Percentiles rank a stretch among this genome's conserved stretches.
Evolutionary conservation across 2,888 invertebrate genomes (phyloP).

Genomic region (Dermolepida albohirtum): DNA sequence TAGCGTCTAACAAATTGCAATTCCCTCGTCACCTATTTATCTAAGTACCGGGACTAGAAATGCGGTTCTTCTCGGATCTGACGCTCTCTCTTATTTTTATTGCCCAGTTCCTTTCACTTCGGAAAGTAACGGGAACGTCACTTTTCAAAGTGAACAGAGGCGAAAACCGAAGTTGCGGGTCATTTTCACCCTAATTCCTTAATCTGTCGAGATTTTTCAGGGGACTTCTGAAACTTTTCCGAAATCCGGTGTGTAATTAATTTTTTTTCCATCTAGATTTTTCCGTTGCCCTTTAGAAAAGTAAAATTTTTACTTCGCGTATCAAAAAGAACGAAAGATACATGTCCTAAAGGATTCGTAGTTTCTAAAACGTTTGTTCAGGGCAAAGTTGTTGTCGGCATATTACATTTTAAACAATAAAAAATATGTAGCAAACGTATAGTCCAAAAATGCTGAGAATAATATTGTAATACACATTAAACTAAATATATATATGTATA

Average conservation of each 20-base stretch:
- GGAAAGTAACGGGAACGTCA: background rate
- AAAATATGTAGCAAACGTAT: too few relatives aligned
- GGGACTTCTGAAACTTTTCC: background rate
- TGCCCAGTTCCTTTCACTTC: background rate
- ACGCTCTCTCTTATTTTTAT: slow-evolving; percentile 7
- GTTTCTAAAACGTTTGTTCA: too few relatives aligned
- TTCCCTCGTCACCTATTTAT: slow-evolving; percentile 29
- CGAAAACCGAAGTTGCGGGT: slow-evolving; percentile 7
- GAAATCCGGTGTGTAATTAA: slow-evolving; percentile 12
- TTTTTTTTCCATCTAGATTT: background rate
- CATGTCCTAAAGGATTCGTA: too few relatives aligned
- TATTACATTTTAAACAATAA: too few relatives aligned
- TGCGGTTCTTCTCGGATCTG: too few relatives aligned
- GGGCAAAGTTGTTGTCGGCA: too few relatives aligned
- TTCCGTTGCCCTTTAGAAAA: background rate
- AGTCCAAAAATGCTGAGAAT: too few relatives aligned
- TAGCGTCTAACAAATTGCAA: slow-evolving; percentile 30
- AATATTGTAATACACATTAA: too few relatives aligned
- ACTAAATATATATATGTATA: too few relatives aligned
- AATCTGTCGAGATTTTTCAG: slow-evolving; percentile 5
- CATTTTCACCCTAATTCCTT: slow-evolving; percentile 12
- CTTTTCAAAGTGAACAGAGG: background rate
- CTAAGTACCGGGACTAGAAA: slow-evolving; percentile 7
- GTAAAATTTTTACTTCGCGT: too few relatives aligned
- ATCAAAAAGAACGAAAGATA: too few relatives aligned